Percentiles rank a stretch among this genome's conserved stretches.
Conservation (phyloP, 2,113 vertebrate genomes). For the Peromyscus maniculatus region DNA sequence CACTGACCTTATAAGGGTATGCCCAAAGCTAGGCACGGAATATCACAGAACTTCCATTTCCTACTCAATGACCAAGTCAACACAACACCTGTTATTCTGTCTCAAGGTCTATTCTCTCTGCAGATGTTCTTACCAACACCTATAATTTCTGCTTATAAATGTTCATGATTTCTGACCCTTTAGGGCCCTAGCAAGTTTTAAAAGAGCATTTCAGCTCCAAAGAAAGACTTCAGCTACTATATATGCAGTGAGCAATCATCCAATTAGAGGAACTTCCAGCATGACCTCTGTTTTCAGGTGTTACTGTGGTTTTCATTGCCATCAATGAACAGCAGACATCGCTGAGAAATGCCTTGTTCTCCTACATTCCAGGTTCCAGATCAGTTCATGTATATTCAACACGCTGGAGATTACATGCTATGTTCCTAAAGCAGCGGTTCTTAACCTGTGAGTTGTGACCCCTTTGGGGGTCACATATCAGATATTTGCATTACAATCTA, state of each 20-base stretch:
- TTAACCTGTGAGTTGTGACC: no score
- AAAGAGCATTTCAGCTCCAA: neutral
- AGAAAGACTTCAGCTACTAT: neutral
- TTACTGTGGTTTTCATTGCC: neutral
- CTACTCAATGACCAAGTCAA: neutral
- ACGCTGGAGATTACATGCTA: neutral
- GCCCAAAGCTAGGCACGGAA: neutral
- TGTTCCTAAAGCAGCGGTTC: neutral
- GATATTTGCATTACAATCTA: no score
- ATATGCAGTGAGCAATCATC: neutral
- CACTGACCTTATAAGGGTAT: neutral
- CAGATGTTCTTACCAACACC: neutral
- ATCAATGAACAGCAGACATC: neutral
- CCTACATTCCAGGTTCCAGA: neutral
- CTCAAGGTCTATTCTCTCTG: neutral
- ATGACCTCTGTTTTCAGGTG: neutral
- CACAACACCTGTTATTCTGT: neutral
- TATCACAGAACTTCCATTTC: neutral
- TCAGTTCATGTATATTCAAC: neutral
- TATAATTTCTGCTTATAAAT: slow-evolving; percentile 47
- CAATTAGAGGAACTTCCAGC: neutral
- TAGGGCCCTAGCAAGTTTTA: slow-evolving; percentile 5
- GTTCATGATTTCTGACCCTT: slow-evolving; percentile 26
- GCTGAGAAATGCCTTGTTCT: neutral
- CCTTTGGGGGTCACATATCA: no score